phyloP scores from a whole-genome alignment of 1,140 invertebrate genomes.

The Heliconius himera region DNA sequence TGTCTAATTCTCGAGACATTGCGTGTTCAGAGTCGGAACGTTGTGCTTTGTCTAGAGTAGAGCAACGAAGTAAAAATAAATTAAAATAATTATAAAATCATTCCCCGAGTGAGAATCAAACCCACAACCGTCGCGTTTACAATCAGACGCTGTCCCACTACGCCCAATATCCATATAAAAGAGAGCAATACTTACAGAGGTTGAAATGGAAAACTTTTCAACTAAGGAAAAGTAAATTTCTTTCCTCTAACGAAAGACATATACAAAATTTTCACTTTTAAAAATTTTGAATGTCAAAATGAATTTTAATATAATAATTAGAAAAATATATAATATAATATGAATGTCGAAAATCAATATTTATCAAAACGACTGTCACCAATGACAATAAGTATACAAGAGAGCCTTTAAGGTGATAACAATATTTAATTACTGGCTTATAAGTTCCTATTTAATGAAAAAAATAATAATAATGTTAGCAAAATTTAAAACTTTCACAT shows the following conservation, averaged over 20 bases:
- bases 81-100: no score
- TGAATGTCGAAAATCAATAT: background rate
- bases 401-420: background rate
- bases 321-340: slow-evolving; percentile 27
- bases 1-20: no score
- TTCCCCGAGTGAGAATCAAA: no score
- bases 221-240: slow-evolving; percentile 64
- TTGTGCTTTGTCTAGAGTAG: no score
- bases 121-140: no score
- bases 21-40: no score
- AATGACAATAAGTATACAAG: background rate
- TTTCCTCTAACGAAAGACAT: slow-evolving; percentile 54
- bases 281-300: slow-evolving; percentile 68
- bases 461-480: no score
- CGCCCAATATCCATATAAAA: slow-evolving; percentile 20
- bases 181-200: slow-evolving; percentile 43
- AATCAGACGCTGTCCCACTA: no score
- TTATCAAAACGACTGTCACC: background rate
- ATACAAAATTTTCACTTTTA: slow-evolving; percentile 64
- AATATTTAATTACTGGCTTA: no score
- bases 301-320: slow-evolving; percentile 5
- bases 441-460: no score
- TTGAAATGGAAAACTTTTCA: slow-evolving; percentile 66
- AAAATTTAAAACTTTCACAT: no score
- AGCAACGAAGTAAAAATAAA: no score